Conservation (phyloP, 2,888 invertebrate species). For the Eretmocerus hayati region DNA sequence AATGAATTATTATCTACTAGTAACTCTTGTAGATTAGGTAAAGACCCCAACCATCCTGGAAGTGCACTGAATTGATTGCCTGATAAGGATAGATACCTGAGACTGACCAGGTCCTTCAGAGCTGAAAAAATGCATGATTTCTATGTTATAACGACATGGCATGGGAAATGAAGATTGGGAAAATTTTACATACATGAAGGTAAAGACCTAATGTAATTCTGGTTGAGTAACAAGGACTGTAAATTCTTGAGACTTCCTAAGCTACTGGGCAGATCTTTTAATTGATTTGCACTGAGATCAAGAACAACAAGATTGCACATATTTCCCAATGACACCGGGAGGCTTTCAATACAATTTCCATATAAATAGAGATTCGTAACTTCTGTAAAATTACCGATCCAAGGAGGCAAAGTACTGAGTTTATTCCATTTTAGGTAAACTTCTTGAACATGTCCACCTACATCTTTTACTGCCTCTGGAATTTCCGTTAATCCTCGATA, state of each 20-base stretch:
- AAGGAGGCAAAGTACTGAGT: conserved; percentile 33
- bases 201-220: conserved; percentile 33
- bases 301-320: conserved; percentile 34
- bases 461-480: conserved; percentile 36
- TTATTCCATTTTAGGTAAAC: conserved; percentile 45
- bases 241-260: conserved; percentile 32
- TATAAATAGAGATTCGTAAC: conserved; percentile 39
- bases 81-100: conserved; percentile 33
- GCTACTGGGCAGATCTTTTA: conserved; percentile 28
- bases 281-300: conserved; percentile 36
- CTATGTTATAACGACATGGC: background rate
- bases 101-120: conserved; percentile 30
- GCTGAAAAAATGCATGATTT: conserved; percentile 24
- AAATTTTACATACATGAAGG: conserved; percentile 31
- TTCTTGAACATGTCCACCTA: conserved; percentile 39
- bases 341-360: conserved; percentile 34
- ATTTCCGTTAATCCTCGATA: conserved; percentile 39
- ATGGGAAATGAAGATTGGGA: background rate
- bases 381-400: conserved; percentile 36
- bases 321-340: conserved; percentile 32
- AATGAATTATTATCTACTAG: conserved; percentile 35
- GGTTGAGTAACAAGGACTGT: conserved; percentile 29
- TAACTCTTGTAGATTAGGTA: conserved; percentile 34
- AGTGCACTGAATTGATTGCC: conserved; percentile 34
- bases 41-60: conserved; percentile 39